phyloP scores from a whole-genome alignment of 2,797 vertebrate genomes.

The Takifugu ocellatus region DNA sequence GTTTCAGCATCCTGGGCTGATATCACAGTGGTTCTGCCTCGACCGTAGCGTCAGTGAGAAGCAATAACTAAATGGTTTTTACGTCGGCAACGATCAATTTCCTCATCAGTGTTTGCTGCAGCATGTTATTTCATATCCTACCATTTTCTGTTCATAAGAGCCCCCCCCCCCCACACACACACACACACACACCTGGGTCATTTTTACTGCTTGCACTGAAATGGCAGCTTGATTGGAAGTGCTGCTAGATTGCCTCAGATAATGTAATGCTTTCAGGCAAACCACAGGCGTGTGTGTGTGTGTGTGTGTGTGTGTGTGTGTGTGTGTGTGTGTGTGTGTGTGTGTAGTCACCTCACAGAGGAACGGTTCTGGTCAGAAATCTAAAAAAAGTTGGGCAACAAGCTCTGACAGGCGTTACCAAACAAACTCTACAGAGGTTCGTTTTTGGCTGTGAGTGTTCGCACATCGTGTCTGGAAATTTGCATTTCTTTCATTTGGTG shows the following conservation, averaged over 20 bases:
- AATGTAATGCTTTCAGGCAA: slow-evolving; percentile 46
- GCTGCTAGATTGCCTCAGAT: slow-evolving; percentile 57
- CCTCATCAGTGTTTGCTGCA: slow-evolving; percentile 35
- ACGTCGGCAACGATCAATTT: slow-evolving; percentile 37
- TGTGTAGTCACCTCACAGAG: slow-evolving; percentile 25
- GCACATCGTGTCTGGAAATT: slow-evolving; percentile 22
- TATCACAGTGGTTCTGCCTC: no score
- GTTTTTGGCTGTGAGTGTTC: slow-evolving; percentile 26
- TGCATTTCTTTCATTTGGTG: slow-evolving; percentile 32
- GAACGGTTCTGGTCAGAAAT: slow-evolving; percentile 4
- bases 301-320: slow-evolving; percentile 26
- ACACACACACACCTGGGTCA: slow-evolving; percentile 26
- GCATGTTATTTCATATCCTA: slow-evolving; percentile 15
- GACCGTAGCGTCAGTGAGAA: slow-evolving; percentile 7
- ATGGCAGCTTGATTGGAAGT: slow-evolving; percentile 35
- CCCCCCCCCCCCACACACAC: neutral
- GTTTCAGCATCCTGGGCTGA: no score
- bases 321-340: slow-evolving; percentile 13
- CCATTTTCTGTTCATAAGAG: slow-evolving; percentile 34
- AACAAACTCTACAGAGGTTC: slow-evolving; percentile 34
- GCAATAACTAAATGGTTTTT: slow-evolving; percentile 29
- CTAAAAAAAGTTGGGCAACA: slow-evolving; percentile 42
- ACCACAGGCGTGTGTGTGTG: slow-evolving; percentile 35
- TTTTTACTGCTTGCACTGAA: slow-evolving; percentile 45
- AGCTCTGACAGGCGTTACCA: slow-evolving; percentile 50